Conservation (phyloP, 2,113 vertebrate species). For the Thamnaconus septentrionalis region DNA sequence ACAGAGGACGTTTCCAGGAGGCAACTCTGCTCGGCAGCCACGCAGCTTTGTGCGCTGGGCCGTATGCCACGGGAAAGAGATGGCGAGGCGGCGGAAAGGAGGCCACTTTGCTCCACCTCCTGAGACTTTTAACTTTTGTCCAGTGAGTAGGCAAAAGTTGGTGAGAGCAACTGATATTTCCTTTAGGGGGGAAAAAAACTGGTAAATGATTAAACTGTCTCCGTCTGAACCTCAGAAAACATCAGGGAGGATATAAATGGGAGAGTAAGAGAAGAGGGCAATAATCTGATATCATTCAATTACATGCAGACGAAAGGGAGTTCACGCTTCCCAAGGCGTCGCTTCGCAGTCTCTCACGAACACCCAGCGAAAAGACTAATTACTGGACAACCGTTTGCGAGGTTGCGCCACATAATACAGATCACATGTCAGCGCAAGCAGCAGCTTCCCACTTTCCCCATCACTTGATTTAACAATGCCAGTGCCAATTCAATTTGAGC, state of each 20-base stretch:
- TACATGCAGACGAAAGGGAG: slow-evolving; percentile 19
- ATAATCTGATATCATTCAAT: slow-evolving; percentile 43
- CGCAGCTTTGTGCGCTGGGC: slow-evolving; percentile 55
- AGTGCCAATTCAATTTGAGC: too few species aligned
- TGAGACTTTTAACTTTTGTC: too few species aligned
- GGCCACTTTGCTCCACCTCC: not conserved
- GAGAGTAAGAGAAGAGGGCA: slow-evolving; percentile 17
- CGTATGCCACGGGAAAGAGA: slow-evolving; percentile 41
- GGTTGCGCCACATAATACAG: too few species aligned
- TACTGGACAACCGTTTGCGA: too few species aligned
- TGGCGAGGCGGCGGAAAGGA: slow-evolving; percentile 13
- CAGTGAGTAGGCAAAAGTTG: too few species aligned
- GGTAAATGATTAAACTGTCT: not conserved
- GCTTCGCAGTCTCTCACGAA: slow-evolving; percentile 11
- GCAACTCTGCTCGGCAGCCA: slow-evolving; percentile 28
- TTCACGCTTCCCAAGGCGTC: slow-evolving; percentile 22
- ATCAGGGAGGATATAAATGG: slow-evolving; percentile 21
- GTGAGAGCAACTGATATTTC: not conserved
- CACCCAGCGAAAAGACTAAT: too few species aligned
- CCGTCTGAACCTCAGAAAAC: not conserved
- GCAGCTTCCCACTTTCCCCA: too few species aligned
- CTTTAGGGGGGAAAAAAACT: not conserved
- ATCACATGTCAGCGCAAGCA: too few species aligned
- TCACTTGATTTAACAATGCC: too few species aligned
- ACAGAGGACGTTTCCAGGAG: slow-evolving; percentile 66